A percentile compares a stretch with the other conserved stretches of the same genome.
phyloP scores from a whole-genome alignment of 2,888 invertebrate species.

The Zygaena filipendulae region DNA sequence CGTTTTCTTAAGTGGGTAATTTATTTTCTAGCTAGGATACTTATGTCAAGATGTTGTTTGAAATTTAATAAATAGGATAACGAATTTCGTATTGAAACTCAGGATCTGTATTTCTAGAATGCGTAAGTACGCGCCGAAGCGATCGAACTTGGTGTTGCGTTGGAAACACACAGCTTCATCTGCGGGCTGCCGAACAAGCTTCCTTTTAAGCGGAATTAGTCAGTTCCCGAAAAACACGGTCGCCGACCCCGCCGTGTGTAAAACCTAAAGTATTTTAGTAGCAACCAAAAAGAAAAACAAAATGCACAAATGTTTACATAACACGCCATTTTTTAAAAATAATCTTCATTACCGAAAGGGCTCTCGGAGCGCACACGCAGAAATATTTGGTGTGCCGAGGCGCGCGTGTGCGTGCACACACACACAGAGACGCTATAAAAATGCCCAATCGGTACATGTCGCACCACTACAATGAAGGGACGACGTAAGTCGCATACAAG shows the following conservation, averaged over 20 bases:
- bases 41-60: no score
- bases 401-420: conserved; percentile 47
- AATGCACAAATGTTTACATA: conserved; percentile 64
- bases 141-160: conserved; percentile 24
- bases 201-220: conserved; percentile 58
- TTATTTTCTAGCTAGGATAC: no score
- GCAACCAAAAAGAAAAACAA: no score
- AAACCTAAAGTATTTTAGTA: conserved; percentile 60
- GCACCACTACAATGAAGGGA: conserved; percentile 67
- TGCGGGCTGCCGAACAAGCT: conserved; percentile 28
- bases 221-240: conserved; percentile 62
- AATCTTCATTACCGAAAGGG: conserved; percentile 50
- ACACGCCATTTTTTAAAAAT: conserved; percentile 54
- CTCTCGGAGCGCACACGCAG: conserved; percentile 42
- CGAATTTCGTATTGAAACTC: no score
- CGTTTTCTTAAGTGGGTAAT: no score
- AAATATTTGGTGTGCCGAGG: conserved; percentile 41
- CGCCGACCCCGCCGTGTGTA: conserved; percentile 50
- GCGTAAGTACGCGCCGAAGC: conserved; percentile 32
- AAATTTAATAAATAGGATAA: no score
- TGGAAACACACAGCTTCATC: conserved; percentile 30
- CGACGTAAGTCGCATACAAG: conserved; percentile 69
- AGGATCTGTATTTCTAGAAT: no score
- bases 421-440: conserved; percentile 53
- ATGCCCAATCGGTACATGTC: conserved; percentile 63